Percentiles rank a stretch among this genome's conserved stretches.
Evolutionary conservation across 2,113 vertebrate species (phyloP).

Genomic region (Pollachius pollachius): DNA sequence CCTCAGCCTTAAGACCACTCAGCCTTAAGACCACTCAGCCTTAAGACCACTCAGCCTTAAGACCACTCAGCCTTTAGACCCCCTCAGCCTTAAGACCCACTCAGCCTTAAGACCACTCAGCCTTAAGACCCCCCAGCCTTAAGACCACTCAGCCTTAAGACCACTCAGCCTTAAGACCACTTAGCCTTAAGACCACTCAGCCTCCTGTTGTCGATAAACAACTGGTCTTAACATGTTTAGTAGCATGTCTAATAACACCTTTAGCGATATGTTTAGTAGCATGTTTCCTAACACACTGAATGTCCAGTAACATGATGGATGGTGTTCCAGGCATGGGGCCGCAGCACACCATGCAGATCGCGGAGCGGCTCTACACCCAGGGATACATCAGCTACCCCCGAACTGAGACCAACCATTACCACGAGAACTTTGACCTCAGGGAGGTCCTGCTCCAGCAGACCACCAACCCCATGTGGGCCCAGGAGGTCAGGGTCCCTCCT

Average conservation of each 20-base stretch:
- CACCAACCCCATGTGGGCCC: constrained; percentile 86
- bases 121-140: neutral
- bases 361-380: constrained; percentile 93
- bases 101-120: neutral
- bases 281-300: too few species aligned
- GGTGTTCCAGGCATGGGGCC: constrained; percentile 85
- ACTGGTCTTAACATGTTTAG: too few species aligned
- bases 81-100: neutral
- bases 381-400: constrained; percentile 98
- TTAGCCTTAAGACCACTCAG: too few species aligned
- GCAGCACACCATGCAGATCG: constrained; percentile 94
- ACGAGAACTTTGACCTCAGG: constrained; percentile 95
- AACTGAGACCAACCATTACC: constrained; percentile 96
- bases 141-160: too few species aligned
- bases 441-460: constrained; percentile 85
- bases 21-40: too few species aligned
- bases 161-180: neutral
- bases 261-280: too few species aligned
- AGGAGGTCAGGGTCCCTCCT: constrained; percentile 75
- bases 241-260: too few species aligned
- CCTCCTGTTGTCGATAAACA: too few species aligned
- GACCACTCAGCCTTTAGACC: too few species aligned
- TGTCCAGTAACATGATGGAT: neutral
- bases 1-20: too few species aligned
- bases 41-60: neutral